These are phyloP conservation scores for Chaetophractus vellerosus DNA, from an alignment of 2,797 vertebrate genomes.

Conservation along the genomic window DNA sequence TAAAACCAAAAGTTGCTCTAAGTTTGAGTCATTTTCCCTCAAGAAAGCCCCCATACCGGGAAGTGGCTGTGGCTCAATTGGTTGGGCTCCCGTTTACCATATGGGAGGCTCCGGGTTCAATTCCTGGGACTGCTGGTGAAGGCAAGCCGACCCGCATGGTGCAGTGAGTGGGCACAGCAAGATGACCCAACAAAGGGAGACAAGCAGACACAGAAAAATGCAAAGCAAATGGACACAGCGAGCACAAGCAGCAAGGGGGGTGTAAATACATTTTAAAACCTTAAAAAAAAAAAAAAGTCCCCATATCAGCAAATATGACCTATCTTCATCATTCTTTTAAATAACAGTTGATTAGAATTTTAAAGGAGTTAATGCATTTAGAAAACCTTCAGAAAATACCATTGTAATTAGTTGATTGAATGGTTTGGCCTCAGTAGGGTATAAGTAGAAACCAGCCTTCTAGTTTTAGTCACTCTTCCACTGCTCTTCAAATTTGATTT, in stretches of 20 bases:
- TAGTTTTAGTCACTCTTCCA: neutral
- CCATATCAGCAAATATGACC: neutral
- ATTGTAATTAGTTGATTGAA: neutral
- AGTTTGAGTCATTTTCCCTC: neutral
- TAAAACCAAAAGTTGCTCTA: slow-evolving; percentile 13
- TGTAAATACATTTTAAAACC: too few relatives aligned
- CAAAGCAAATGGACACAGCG: too few relatives aligned
- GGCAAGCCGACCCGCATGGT: too few relatives aligned
- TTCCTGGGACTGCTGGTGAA: too few relatives aligned
- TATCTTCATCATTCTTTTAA: slow-evolving; percentile 1
- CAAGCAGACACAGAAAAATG: too few relatives aligned
- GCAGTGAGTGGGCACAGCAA: too few relatives aligned
- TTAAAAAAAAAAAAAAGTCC: neutral
- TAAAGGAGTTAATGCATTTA: neutral
- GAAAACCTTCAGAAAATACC: slow-evolving; percentile 1
- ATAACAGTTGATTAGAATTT: neutral
- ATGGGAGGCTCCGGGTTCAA: too few relatives aligned
- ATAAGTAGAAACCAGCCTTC: slow-evolving; percentile 3
- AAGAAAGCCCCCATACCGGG: neutral
- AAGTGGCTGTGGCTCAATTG: too few relatives aligned
- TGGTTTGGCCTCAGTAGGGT: neutral
- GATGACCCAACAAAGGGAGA: too few relatives aligned
- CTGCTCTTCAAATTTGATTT: slow-evolving; percentile 33
- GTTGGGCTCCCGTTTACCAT: too few relatives aligned
- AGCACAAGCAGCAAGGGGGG: too few relatives aligned